Evolutionary conservation across 2,888 invertebrate genomes (phyloP).

Genomic region (Tipula confusa): DNA sequence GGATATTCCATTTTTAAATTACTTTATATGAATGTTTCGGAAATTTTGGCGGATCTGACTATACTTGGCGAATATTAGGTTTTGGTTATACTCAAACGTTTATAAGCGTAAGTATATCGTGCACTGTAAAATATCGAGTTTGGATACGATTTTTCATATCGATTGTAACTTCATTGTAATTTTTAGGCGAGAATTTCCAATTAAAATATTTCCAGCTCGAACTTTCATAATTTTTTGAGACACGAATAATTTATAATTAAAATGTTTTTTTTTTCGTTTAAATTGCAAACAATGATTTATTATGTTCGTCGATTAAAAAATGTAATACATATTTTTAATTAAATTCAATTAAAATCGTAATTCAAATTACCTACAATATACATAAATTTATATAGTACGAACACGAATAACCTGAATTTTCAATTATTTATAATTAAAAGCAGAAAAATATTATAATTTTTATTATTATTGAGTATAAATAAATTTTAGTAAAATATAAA

Average conservation of each 20-base stretch:
- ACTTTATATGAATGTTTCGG: no score
- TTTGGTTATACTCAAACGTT: no score
- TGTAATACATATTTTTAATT: not conserved
- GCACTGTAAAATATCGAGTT: no score
- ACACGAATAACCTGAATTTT: slow-evolving; percentile 6
- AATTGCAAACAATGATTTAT: not conserved
- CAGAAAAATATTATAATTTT: not conserved
- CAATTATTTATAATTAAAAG: slow-evolving; percentile 1
- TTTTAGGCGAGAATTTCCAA: not conserved
- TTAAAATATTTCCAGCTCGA: not conserved
- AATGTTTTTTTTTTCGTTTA: not conserved
- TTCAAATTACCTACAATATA: not conserved
- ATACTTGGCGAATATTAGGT: no score
- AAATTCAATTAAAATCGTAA: not conserved
- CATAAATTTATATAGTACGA: not conserved
- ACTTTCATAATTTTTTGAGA: not conserved
- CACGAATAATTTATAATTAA: not conserved
- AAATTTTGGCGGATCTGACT: no score
- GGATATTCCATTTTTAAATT: no score
- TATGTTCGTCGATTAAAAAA: not conserved
- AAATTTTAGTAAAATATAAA: not conserved
- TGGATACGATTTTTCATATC: no score
- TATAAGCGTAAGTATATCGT: no score
- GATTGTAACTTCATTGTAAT: no score
- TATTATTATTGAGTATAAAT: not conserved